These are phyloP conservation scores for Synanthedon myopaeformis DNA, from an alignment of 2,888 invertebrate genomes.

Conservation along the genomic window DNA sequence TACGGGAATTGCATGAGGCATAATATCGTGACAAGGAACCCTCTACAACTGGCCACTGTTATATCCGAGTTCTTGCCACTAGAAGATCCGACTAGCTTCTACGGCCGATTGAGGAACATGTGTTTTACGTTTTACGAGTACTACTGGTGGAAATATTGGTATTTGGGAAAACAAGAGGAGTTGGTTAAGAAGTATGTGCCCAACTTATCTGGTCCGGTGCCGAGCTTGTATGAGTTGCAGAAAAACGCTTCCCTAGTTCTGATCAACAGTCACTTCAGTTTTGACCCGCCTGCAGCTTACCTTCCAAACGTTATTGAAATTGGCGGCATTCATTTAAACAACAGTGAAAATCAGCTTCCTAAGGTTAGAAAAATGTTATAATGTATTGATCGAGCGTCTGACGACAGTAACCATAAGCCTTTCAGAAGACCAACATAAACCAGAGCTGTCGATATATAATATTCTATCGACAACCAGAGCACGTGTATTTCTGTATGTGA, in stretches of 20 bases:
- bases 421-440: too few relatives aligned
- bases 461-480: too few relatives aligned
- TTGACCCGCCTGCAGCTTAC: constrained; percentile 52
- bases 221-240: constrained; percentile 47
- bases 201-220: constrained; percentile 38
- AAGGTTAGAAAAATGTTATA: constrained; percentile 20
- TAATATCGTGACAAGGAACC: constrained; percentile 44
- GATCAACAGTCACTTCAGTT: constrained; percentile 62
- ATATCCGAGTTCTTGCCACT: constrained; percentile 43
- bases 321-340: constrained; percentile 65
- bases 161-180: constrained; percentile 40
- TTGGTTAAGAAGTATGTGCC: constrained; percentile 43
- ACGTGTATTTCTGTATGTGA: too few relatives aligned
- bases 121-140: constrained; percentile 50
- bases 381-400: not conserved
- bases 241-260: constrained; percentile 50
- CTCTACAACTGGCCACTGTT: constrained; percentile 46
- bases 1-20: constrained; percentile 56
- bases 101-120: constrained; percentile 59
- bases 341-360: constrained; percentile 35
- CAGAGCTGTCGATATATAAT: too few relatives aligned
- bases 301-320: constrained; percentile 70
- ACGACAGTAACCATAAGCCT: too few relatives aligned
- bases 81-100: constrained; percentile 63
- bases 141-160: constrained; percentile 48